These are phyloP conservation scores for Drosophila kepulauana DNA, from an alignment of 1,140 invertebrate species.

Conservation along the genomic window DNA sequence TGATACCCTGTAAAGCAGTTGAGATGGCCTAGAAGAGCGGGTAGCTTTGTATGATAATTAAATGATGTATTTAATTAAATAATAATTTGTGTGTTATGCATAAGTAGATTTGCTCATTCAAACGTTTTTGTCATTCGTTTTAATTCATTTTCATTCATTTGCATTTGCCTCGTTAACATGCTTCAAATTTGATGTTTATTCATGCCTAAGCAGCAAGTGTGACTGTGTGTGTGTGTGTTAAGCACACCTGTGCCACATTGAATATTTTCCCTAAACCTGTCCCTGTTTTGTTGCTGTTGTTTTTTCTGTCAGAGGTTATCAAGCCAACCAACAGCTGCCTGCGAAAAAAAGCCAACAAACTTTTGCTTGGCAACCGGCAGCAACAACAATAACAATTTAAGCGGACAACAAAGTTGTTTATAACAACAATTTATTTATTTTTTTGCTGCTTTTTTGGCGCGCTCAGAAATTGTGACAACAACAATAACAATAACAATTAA, in stretches of 20 bases:
- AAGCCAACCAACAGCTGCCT: conserved; percentile 24
- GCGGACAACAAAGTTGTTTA: conserved; percentile 53
- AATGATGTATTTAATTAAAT: conserved; percentile 14
- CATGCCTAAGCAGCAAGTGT: neutral
- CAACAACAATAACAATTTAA: conserved; percentile 30
- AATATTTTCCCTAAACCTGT: conserved; percentile 14
- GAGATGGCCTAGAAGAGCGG: neutral
- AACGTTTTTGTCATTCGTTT: conserved; percentile 54
- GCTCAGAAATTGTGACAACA: conserved; percentile 30
- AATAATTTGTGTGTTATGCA: conserved; percentile 18
- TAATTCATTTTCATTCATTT: conserved; percentile 58
- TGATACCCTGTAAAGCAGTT: conserved; percentile 5
- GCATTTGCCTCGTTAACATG: conserved; percentile 50
- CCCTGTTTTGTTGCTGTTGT: neutral
- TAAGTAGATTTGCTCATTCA: conserved; percentile 22
- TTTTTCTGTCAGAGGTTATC: conserved; percentile 37
- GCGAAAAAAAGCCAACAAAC: conserved; percentile 50
- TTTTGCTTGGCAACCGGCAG: conserved; percentile 64
- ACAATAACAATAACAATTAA: conserved; percentile 59
- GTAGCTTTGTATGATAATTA: conserved; percentile 14
- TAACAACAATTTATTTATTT: conserved; percentile 30
- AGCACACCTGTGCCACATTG: conserved; percentile 64
- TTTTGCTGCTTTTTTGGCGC: conserved; percentile 40
- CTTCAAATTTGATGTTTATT: conserved; percentile 12
- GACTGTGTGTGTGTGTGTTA: conserved; percentile 14